Percentiles rank a stretch among this genome's conserved stretches.
These are phyloP conservation scores for Ischnus inquisitorius DNA, from an alignment of 2,888 invertebrate species.

Conservation along the genomic window DNA sequence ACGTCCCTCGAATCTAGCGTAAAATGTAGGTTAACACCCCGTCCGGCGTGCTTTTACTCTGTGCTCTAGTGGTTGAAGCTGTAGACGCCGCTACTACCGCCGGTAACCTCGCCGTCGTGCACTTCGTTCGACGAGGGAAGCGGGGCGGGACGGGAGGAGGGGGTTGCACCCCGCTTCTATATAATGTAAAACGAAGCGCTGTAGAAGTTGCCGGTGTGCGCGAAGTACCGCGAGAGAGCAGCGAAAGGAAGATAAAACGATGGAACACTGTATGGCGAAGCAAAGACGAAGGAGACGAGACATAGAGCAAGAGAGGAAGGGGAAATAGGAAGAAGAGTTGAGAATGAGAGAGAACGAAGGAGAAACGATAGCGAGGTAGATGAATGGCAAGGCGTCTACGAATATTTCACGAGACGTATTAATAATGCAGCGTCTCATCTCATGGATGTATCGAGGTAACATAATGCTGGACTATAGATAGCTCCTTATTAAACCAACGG, in stretches of 20 bases:
- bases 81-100: constrained; percentile 31
- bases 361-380: constrained; percentile 76
- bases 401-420: constrained; percentile 85
- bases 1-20: constrained; percentile 78
- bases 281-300: constrained; percentile 54
- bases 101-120: constrained; percentile 53
- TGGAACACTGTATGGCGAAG: constrained; percentile 23
- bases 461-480: constrained; percentile 87
- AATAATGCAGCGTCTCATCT: constrained; percentile 85
- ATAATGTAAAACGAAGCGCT: constrained; percentile 59
- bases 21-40: constrained; percentile 81
- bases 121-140: constrained; percentile 49
- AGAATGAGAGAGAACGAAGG: constrained; percentile 66
- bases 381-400: constrained; percentile 85
- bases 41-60: constrained; percentile 67
- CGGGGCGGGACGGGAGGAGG: constrained; percentile 22
- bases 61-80: neutral
- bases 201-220: constrained; percentile 22
- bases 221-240: constrained; percentile 15
- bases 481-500: constrained; percentile 86
- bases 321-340: constrained; percentile 45
- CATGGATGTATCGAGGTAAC: constrained; percentile 85
- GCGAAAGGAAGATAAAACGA: constrained; percentile 30
- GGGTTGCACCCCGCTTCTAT: constrained; percentile 60
- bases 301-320: constrained; percentile 26